Base-by-base conservation (phyloP, 2,113 vertebrate species). In the Sander lucioperca region DNA sequence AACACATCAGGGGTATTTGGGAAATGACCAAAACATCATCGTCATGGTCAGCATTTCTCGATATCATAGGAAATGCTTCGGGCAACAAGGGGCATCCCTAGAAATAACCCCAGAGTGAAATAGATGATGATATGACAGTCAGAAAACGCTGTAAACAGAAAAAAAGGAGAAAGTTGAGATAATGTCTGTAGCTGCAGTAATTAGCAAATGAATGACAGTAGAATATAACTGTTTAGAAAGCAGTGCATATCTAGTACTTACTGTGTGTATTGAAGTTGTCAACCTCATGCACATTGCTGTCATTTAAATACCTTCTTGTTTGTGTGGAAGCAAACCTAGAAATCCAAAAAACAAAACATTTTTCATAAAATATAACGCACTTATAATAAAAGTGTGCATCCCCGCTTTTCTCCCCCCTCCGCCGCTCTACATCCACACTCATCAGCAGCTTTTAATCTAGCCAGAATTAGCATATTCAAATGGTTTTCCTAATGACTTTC, bases 361-460 rank as follows among this genome's bases (percentile, higher is more conserved):
- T 21, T 33, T 19, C 36, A 77, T 72, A 10, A 69, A 83, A 56
- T 68, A 23, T 74, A 84, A 58, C 25, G 66, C 81, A 62, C 30
- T 74, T 47, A 23, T 69, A 64, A 63, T 74, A 58, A 79, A 86
- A 86, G 77, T 81, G 21, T 57, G 70, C 72, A 68, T 63, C 86
- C 61, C 19, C 51, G 25, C 23, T 25, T 3, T 21, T 8, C 25
- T n/a, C 23, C 5, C 68, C n/a, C 54, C 6, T 0, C 61, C 16
- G 5, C 50, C 51, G 13, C 64, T 30, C 43, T 5, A 36, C 74
- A 74, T 88, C 74, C 79, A 23, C 74, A 51, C 85, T 88, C 91
- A 93, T 94, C 93, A 93, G 91, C 91, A 92, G 82, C 90, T 94
- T 92, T 82, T 92, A 92, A 93, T 92, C 88, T 92, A 0, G n/a